These are phyloP conservation scores for Lepidurus apus DNA, from an alignment of 1,140 invertebrate genomes.

Conservation along the genomic window DNA sequence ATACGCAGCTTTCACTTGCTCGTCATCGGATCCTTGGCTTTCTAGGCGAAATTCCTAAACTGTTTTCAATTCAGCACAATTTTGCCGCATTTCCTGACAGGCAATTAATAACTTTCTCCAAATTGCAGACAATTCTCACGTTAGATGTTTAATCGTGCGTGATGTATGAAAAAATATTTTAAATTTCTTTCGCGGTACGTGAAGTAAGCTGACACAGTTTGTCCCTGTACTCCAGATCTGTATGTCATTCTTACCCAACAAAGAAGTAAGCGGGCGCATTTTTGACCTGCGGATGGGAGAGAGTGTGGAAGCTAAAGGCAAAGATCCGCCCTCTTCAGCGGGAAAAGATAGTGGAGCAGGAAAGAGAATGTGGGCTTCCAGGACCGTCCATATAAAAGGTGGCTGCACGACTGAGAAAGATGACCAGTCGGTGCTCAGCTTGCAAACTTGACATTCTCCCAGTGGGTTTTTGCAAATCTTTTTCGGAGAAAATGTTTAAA, in stretches of 20 bases:
- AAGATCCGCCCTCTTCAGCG: not conserved
- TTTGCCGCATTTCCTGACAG: not conserved
- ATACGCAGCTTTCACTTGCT: not conserved
- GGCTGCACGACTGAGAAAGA: not conserved
- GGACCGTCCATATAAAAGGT: not conserved
- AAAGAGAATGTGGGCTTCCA: not conserved
- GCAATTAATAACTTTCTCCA: not conserved
- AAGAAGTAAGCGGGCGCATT: not conserved
- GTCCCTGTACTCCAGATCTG: not conserved
- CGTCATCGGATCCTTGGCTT: not conserved
- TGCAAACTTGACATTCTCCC: not conserved
- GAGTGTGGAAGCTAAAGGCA: not conserved
- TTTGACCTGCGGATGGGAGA: not conserved
- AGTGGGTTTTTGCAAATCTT: not conserved
- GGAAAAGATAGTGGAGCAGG: not conserved
- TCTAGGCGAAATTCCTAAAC: not conserved
- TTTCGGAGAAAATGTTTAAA: not conserved
- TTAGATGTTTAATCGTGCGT: not conserved
- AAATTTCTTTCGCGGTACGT: not conserved
- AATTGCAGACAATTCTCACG: not conserved
- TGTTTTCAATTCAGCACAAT: not conserved
- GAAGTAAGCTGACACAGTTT: not conserved
- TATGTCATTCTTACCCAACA: not conserved
- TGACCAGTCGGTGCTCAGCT: not conserved
- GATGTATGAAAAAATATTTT: not conserved